Evolutionary conservation across 2,888 invertebrate genomes (phyloP).

Genomic region (Lysandra coridon): DNA sequence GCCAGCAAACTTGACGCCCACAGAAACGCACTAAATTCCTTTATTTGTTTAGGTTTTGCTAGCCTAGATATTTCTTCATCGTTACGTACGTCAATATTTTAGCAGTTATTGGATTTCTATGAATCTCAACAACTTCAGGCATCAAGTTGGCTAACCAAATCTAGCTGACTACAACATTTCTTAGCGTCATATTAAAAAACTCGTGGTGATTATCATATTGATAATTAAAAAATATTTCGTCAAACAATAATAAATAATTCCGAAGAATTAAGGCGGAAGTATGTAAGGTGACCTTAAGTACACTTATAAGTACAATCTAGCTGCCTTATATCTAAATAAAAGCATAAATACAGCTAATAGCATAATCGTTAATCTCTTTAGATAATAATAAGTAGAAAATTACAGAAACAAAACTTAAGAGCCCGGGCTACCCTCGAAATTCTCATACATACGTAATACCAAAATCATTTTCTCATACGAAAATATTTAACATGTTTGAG

Average conservation of each 20-base stretch:
- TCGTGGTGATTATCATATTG: neutral
- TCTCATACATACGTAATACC: no score
- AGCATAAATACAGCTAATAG: constrained; percentile 23
- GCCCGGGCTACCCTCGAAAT: no score
- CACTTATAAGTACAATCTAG: constrained; percentile 18
- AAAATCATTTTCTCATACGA: no score
- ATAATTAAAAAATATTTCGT: neutral
- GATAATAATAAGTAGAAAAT: constrained; percentile 5
- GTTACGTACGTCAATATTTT: neutral
- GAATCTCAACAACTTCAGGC: neutral
- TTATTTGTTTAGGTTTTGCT: neutral
- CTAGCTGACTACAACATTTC: neutral
- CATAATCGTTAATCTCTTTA: constrained; percentile 14
- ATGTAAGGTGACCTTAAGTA: constrained; percentile 23
- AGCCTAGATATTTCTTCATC: neutral
- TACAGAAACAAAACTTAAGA: neutral
- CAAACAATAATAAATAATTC: constrained; percentile 21
- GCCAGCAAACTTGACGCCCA: neutral
- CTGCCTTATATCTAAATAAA: constrained; percentile 22
- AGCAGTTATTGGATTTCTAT: neutral
- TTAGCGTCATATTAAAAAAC: neutral
- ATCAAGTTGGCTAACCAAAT: neutral
- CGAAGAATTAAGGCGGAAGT: constrained; percentile 16
- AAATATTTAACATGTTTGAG: no score
- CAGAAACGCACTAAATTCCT: neutral